Evolutionary conservation across 2,797 vertebrate species (phyloP).

Genomic region (Anisognathus igniventris): DNA sequence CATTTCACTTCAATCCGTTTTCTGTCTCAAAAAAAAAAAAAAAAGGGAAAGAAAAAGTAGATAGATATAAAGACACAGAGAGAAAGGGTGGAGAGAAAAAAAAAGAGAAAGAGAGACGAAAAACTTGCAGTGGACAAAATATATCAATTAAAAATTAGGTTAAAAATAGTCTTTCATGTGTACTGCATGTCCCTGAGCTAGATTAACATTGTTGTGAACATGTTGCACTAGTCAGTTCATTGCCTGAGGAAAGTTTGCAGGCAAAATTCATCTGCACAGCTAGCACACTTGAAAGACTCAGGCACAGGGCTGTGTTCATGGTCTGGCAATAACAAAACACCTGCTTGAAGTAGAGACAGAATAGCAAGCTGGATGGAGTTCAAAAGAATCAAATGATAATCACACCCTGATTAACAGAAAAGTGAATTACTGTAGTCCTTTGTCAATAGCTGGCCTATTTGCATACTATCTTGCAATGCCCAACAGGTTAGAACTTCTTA

Average conservation of each 20-base stretch:
- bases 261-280: constrained; percentile 82
- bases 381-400: constrained; percentile 58
- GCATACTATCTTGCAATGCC: constrained; percentile 29
- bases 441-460: constrained; percentile 28
- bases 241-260: constrained; percentile 85
- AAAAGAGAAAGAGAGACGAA: neutral
- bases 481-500: constrained; percentile 35
- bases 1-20: constrained; percentile 24
- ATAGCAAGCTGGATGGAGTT: constrained; percentile 63
- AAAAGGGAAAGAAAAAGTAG: neutral
- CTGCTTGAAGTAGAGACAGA: constrained; percentile 66
- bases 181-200: constrained; percentile 81
- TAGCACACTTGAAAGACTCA: constrained; percentile 78
- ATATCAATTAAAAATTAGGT: constrained; percentile 64
- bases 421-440: constrained; percentile 48
- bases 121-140: constrained; percentile 49
- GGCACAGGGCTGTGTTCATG: constrained; percentile 41
- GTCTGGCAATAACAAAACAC: constrained; percentile 65
- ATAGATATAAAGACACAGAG: neutral
- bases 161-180: constrained; percentile 82
- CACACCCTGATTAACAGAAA: constrained; percentile 52
- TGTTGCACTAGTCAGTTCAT: constrained; percentile 81
- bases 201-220: constrained; percentile 84
- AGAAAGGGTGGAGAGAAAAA: neutral
- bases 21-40: neutral